Evolutionary conservation across 1,140 invertebrate genomes (phyloP).

Genomic region (Drosophila eugracilis): DNA sequence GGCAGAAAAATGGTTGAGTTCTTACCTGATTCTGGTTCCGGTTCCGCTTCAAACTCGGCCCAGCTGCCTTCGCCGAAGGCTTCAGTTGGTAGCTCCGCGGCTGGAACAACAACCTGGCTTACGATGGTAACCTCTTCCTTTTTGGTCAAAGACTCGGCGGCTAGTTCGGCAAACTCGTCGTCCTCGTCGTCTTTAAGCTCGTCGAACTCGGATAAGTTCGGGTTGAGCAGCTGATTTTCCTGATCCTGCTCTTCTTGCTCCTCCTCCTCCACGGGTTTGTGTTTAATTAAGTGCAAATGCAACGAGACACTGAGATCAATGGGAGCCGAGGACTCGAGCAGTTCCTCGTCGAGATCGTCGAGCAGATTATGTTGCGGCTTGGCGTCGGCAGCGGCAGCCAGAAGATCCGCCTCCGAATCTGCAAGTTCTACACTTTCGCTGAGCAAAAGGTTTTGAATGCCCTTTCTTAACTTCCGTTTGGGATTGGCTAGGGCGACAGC

Average conservation of each 20-base stretch:
- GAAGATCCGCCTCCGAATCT: conserved; percentile 71
- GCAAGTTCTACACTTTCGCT: conserved; percentile 88
- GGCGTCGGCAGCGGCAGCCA: conserved; percentile 46
- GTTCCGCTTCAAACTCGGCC: conserved; percentile 87
- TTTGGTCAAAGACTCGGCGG: conserved; percentile 89
- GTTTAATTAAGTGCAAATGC: conserved; percentile 86
- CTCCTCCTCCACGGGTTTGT: conserved; percentile 76
- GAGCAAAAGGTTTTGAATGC: conserved; percentile 89
- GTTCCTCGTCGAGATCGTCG: conserved; percentile 89
- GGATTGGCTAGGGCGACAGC: conserved; percentile 87
- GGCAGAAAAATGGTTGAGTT: too few species aligned
- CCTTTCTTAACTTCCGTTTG: conserved; percentile 86
- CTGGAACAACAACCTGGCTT: conserved; percentile 58
- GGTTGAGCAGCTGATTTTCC: conserved; percentile 23
- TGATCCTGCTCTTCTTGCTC: conserved; percentile 20
- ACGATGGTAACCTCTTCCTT: conserved; percentile 84
- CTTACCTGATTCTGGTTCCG: conserved; percentile 56
- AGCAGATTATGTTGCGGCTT: conserved; percentile 88
- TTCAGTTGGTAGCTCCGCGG: conserved; percentile 74
- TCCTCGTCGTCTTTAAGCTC: conserved; percentile 86
- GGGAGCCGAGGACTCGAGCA: conserved; percentile 85
- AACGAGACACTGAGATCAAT: conserved; percentile 88
- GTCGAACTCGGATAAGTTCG: conserved; percentile 85
- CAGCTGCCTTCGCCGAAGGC: conserved; percentile 86
- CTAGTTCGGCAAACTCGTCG: conserved; percentile 91